These are phyloP conservation scores for Apodemia duryi DNA, from an alignment of 2,888 invertebrate species.

Conservation along the genomic window DNA sequence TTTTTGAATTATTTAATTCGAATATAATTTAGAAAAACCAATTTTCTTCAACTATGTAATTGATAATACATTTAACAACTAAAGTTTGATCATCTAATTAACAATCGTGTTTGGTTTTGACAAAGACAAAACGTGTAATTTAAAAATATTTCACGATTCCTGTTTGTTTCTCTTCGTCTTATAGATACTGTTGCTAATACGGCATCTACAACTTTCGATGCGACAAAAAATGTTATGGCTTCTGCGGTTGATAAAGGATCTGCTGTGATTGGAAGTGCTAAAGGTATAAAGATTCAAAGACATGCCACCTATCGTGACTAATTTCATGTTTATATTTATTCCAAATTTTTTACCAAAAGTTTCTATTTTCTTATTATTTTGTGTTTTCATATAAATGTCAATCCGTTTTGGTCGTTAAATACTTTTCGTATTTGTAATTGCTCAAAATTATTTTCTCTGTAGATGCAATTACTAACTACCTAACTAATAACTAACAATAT, in stretches of 20 bases:
- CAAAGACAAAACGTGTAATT: no score
- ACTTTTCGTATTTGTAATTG: neutral
- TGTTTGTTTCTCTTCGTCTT: constrained; percentile 13
- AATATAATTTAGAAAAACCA: neutral
- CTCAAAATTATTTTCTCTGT: constrained; percentile 1
- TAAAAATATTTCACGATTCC: no score
- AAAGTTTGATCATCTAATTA: no score
- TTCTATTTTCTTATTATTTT: neutral
- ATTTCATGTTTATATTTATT: neutral
- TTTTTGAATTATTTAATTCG: no score
- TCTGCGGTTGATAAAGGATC: constrained; percentile 47
- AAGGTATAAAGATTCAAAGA: constrained; percentile 41
- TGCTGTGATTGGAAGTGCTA: constrained; percentile 43
- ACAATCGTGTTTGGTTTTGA: no score
- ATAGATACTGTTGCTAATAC: constrained; percentile 47
- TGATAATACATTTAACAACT: no score
- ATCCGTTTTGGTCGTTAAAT: neutral
- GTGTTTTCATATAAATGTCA: neutral
- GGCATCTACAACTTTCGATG: constrained; percentile 47
- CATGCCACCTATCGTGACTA: neutral
- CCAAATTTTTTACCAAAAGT: neutral
- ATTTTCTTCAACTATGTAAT: no score
- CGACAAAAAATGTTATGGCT: constrained; percentile 50
- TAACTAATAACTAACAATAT: no score
- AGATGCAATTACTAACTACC: constrained; percentile 26